Percentiles rank a stretch among this genome's conserved stretches.
Evolutionary conservation across 2,888 invertebrate species (phyloP).

Genomic region (Spilosoma lubricipeda): DNA sequence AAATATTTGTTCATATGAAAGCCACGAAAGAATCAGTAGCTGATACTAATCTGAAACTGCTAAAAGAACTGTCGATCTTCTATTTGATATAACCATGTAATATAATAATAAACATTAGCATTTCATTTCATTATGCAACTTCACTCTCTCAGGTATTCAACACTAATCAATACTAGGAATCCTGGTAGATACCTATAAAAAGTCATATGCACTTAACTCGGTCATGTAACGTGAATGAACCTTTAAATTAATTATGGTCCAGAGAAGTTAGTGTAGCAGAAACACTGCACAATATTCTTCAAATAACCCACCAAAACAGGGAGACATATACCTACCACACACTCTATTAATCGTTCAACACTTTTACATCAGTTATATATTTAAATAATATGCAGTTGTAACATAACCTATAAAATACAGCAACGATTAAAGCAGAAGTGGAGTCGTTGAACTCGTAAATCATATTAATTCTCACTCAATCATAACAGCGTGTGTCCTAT

Average conservation of each 20-base stretch:
- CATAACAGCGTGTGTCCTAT: slow-evolving; percentile 14
- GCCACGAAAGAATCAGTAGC: not conserved
- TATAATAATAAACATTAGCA: not conserved
- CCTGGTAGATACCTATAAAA: too few species aligned
- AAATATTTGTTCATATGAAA: not conserved
- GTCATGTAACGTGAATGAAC: too few species aligned
- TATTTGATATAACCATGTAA: not conserved
- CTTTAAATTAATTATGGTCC: not conserved
- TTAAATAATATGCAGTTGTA: not conserved
- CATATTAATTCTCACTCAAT: slow-evolving; percentile 18
- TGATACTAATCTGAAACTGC: not conserved
- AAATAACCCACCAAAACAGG: not conserved
- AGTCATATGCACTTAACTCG: not conserved
- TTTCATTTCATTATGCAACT: not conserved
- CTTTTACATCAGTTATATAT: not conserved
- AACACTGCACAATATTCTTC: not conserved
- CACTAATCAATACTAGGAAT: not conserved
- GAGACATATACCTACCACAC: not conserved
- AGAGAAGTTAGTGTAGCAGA: not conserved
- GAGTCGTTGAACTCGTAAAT: slow-evolving; percentile 29
- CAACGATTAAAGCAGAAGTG: not conserved
- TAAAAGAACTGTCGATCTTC: not conserved
- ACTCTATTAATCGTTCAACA: not conserved
- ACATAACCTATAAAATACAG: not conserved
- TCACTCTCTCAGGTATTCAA: not conserved